Percentiles rank a stretch among this genome's conserved stretches.
Evolutionary conservation across 2,113 vertebrate species (phyloP).

Genomic region (Chionomys nivalis): DNA sequence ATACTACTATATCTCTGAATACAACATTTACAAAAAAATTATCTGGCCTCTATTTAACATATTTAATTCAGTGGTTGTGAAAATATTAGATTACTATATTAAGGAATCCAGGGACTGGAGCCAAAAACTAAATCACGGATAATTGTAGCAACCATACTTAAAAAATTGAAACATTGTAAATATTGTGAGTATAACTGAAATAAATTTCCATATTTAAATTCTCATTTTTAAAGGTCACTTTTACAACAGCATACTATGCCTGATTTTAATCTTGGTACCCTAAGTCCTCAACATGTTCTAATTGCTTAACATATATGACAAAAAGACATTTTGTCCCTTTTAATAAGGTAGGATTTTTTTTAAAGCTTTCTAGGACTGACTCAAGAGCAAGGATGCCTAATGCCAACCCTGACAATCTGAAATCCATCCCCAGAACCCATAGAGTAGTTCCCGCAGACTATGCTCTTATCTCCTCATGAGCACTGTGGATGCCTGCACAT

Average conservation of each 20-base stretch:
- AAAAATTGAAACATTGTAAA: not conserved
- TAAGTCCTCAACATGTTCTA: not conserved
- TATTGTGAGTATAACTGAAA: not conserved
- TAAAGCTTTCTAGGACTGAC: not conserved
- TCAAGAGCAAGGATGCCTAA: not conserved
- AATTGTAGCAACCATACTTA: not conserved
- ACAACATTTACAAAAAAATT: not conserved
- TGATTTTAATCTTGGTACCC: not conserved
- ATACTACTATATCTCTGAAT: not conserved
- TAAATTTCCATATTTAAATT: not conserved
- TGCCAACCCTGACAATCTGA: not conserved
- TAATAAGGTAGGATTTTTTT: not conserved
- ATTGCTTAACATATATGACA: not conserved
- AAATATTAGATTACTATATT: not conserved
- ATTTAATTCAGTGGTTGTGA: not conserved
- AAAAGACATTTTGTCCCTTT: not conserved
- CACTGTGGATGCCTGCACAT: not conserved
- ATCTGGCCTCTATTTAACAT: not conserved
- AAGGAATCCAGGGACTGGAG: fast-evolving
- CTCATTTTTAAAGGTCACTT: not conserved
- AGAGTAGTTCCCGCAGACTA: not conserved
- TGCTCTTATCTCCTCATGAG: no score
- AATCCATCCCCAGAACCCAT: not conserved
- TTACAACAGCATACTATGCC: not conserved
- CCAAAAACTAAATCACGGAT: not conserved